phyloP scores from a whole-genome alignment of 2,797 vertebrate species.

The Takifugu rubripes region DNA sequence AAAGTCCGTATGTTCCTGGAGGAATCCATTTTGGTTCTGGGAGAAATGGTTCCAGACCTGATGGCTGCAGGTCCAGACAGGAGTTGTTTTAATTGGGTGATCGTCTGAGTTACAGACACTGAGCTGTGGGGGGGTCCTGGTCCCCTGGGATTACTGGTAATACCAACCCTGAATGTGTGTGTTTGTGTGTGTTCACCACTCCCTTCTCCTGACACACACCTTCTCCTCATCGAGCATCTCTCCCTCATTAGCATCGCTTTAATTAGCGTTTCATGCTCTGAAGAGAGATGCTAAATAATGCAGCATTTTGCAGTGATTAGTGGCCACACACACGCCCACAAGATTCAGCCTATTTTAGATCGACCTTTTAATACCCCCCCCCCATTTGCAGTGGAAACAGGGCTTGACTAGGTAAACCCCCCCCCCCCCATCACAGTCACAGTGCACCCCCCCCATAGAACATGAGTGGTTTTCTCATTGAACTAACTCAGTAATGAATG shows the following conservation, averaged over 20 bases:
- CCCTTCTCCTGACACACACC: slow-evolving; percentile 10
- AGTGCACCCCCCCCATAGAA: too few relatives aligned
- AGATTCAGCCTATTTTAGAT: slow-evolving; percentile 1
- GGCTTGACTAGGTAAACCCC: too few relatives aligned
- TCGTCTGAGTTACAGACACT: slow-evolving; percentile 40
- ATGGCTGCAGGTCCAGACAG: slow-evolving; percentile 53
- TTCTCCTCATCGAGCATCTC: slow-evolving; percentile 1
- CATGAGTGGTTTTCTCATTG: too few relatives aligned
- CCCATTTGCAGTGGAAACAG: slow-evolving; percentile 8
- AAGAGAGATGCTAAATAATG: slow-evolving; percentile 75
- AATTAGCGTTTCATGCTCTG: slow-evolving; percentile 69
- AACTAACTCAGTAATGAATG: too few relatives aligned
- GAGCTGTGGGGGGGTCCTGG: slow-evolving; percentile 35
- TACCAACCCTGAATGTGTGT: slow-evolving; percentile 31
- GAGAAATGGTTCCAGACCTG: slow-evolving; percentile 51
- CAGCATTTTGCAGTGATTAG: slow-evolving; percentile 70
- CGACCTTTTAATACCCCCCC: slow-evolving; percentile 12
- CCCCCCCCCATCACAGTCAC: too few relatives aligned
- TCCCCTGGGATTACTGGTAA: slow-evolving; percentile 31
- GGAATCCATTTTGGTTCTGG: slow-evolving; percentile 55
- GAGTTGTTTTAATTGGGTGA: slow-evolving; percentile 63
- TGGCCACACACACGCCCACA: slow-evolving; percentile 35
- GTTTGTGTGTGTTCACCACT: slow-evolving; percentile 18
- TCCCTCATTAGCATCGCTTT: slow-evolving; percentile 62
- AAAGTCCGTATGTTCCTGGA: slow-evolving; percentile 31